Base-by-base conservation (phyloP, 2,113 vertebrate genomes). In the Myotis lucifugus region DNA sequence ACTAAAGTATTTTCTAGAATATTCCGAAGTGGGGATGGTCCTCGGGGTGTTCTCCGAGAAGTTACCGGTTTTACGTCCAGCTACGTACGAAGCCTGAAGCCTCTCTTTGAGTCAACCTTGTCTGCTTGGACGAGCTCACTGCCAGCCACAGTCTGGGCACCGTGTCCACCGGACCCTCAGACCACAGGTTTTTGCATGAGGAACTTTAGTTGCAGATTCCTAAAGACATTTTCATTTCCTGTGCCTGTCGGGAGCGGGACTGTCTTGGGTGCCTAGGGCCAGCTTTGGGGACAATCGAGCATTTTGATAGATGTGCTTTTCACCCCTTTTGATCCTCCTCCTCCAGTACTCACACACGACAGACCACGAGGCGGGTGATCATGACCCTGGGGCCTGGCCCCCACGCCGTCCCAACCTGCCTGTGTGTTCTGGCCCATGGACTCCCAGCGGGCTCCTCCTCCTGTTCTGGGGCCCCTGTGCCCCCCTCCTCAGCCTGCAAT, bases 131-230 rank as follows among this genome's bases (percentile, higher is more conserved):
- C 19, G 50, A 77, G 15, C 77, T 34, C 94, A 37, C 95, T 82
- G 88, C 42, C 97, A 64, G 92, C 91, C 54, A 52, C 34, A 0
- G 59, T 32, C 96, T 17, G 83, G 84, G 89, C 10, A 9, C 87
- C 69, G 54, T 0, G 0, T 56, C 0, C 17, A 10, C 84, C 82
- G 0, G 13, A 34, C 19, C 40, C 56, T 10, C 0, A 12, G 34
- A 72, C n/a, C 29, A 1, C 1, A 11, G 23, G 89, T 72, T 81
- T 12, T 11, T 42, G 1, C 42, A 0, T 3, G 2, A 93, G 84
- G 46, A 37, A 12, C 48, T 25, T 5, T 18, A 46, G 76, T 48
- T 0, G 25, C 21, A 76, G 56, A 42, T 5, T 1, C 52, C 46
- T n/a, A 0, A 15, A 54, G 92, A 18, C 3, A 29, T 37, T 27